phyloP scores from a whole-genome alignment of 2,888 invertebrate genomes.

The Microplitis manilae region DNA sequence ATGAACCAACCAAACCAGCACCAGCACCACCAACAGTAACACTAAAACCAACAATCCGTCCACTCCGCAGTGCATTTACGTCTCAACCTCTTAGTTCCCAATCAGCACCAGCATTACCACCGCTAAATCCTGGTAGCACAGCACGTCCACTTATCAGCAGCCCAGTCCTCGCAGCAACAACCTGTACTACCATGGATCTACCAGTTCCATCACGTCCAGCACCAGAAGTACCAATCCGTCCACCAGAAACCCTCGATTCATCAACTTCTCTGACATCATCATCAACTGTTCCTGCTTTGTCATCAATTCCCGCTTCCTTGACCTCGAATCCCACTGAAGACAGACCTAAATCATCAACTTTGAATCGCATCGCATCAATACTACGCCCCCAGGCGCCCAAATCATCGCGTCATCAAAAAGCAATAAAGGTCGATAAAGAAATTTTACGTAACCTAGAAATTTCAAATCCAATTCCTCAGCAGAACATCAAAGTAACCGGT shows the following conservation, averaged over 20 bases:
- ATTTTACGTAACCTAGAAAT: slow-evolving; percentile 84
- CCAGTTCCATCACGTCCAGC: slow-evolving; percentile 73
- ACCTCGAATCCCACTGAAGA: slow-evolving; percentile 46
- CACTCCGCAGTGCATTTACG: no score
- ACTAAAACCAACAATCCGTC: slow-evolving; percentile 54
- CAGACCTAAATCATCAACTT: slow-evolving; percentile 57
- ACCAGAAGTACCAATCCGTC: slow-evolving; percentile 76
- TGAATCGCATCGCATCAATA: slow-evolving; percentile 85
- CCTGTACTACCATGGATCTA: slow-evolving; percentile 83
- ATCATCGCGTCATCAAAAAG: slow-evolving; percentile 76
- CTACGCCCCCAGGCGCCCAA: slow-evolving; percentile 74
- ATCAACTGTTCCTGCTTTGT: slow-evolving; percentile 64
- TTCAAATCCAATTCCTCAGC: slow-evolving; percentile 86
- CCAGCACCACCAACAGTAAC: slow-evolving; percentile 79
- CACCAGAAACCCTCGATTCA: slow-evolving; percentile 72
- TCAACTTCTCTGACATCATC: slow-evolving; percentile 50
- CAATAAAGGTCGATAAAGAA: slow-evolving; percentile 81
- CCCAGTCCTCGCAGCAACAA: slow-evolving; percentile 86
- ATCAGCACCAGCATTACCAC: slow-evolving; percentile 76
- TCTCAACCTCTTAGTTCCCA: no score
- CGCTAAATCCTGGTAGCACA: slow-evolving; percentile 76
- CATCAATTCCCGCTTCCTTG: slow-evolving; percentile 58
- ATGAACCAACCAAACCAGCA: slow-evolving; percentile 75
- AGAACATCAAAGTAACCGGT: slow-evolving; percentile 77
- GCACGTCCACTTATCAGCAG: slow-evolving; percentile 85